These are phyloP conservation scores for Clarias macrocephalus DNA, from an alignment of 2,113 vertebrate genomes.

Conservation along the genomic window DNA sequence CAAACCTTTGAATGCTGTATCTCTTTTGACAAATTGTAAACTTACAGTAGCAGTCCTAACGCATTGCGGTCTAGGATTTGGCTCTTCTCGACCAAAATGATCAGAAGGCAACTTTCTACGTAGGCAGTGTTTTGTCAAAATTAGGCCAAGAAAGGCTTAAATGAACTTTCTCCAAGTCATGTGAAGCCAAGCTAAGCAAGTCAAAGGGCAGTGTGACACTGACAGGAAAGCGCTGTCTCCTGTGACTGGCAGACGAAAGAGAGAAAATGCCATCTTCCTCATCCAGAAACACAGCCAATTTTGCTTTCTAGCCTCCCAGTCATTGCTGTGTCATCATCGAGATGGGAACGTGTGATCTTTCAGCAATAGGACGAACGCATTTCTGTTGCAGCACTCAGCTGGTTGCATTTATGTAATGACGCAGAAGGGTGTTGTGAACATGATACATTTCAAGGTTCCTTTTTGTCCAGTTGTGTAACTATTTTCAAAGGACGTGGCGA, in stretches of 20 bases:
- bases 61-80: not conserved
- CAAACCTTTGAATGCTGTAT: not conserved
- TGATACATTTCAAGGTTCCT: slow-evolving; percentile 11
- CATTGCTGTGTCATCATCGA: not conserved
- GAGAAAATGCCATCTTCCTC: not conserved
- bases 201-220: not conserved
- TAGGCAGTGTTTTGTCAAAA: not conserved
- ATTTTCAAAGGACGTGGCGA: not conserved
- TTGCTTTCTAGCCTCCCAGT: not conserved
- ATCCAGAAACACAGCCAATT: not conserved
- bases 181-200: not conserved
- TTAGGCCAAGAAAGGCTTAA: not conserved
- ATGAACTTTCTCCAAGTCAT: not conserved
- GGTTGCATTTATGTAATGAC: slow-evolving; percentile 5
- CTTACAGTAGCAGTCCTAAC: not conserved
- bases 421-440: not conserved
- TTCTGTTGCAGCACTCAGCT: not conserved
- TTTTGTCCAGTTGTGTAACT: not conserved
- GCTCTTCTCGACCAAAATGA: not conserved
- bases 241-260: not conserved
- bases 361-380: not conserved
- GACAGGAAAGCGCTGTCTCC: not conserved
- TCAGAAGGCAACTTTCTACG: not conserved
- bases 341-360: not conserved
- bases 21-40: not conserved